Conservation (phyloP, 2,113 vertebrate genomes). For the Dermatemys mawii region DNA sequence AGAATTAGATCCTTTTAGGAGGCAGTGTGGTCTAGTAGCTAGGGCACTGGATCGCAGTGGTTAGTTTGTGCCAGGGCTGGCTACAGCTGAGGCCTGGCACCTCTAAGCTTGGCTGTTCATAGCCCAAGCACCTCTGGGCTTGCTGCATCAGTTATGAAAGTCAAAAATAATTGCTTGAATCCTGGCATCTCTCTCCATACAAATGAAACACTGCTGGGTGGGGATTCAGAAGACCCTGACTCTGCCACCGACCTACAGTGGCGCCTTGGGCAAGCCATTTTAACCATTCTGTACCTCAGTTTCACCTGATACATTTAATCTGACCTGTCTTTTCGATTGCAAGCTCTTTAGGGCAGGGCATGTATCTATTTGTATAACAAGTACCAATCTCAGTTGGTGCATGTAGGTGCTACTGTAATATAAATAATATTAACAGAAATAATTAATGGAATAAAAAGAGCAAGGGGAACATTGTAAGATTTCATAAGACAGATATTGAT, state of each 20-base stretch:
- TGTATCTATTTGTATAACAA: neutral
- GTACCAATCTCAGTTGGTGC: neutral
- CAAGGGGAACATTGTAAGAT: neutral
- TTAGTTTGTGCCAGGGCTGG: no score
- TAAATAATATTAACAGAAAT: neutral
- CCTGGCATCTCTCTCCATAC: no score
- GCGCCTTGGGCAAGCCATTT: neutral
- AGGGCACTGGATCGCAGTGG: no score
- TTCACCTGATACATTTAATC: neutral
- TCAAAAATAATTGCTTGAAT: no score
- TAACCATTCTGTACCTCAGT: neutral
- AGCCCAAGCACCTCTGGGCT: no score
- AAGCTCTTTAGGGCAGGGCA: neutral
- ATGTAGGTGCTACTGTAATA: neutral
- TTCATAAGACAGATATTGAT: neutral
- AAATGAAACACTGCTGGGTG: no score
- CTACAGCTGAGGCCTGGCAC: no score
- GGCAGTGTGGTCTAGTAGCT: neutral
- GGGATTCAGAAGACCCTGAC: no score
- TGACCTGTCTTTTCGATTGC: neutral
- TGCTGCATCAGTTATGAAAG: no score
- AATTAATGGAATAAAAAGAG: neutral
- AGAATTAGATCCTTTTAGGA: neutral
- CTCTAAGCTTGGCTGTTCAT: no score
- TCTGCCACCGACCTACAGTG: neutral